Evolutionary conservation across 2,113 vertebrate species (phyloP).

Genomic region (Alethe diademata): DNA sequence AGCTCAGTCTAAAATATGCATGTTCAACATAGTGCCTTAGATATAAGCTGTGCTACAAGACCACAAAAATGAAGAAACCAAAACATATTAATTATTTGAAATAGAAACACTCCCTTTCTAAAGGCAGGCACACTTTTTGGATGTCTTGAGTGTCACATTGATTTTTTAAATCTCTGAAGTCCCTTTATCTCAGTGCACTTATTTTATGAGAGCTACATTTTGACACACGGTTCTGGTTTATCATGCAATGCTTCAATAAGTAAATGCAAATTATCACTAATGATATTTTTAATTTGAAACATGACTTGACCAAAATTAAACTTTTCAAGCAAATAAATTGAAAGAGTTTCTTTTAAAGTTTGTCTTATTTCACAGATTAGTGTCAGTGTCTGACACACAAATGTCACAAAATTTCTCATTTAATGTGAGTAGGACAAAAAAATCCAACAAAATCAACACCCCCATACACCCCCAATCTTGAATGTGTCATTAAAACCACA

Average conservation of each 20-base stretch:
- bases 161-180: constrained; percentile 13
- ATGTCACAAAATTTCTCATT: not conserved
- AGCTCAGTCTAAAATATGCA: constrained; percentile 74
- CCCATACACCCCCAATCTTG: not conserved
- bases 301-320: constrained; percentile 12
- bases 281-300: constrained; percentile 28
- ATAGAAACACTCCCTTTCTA: not conserved
- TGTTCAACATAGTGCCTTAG: constrained; percentile 73
- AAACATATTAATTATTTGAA: constrained; percentile 50
- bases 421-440: not conserved
- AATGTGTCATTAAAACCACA: constrained; percentile 62
- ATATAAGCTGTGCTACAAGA: constrained; percentile 73
- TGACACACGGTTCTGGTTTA: constrained; percentile 40
- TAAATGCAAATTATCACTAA: constrained; percentile 29
- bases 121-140: not conserved
- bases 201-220: constrained; percentile 20
- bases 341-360: not conserved
- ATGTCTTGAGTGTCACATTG: not conserved
- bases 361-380: not conserved
- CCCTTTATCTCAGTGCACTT: constrained; percentile 16
- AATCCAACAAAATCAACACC: not conserved
- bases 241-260: constrained; percentile 7
- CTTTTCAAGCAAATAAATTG: constrained; percentile 21
- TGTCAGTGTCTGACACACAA: not conserved
- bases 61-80: constrained; percentile 73